phyloP scores from a whole-genome alignment of 2,113 vertebrate species.

The Pteronura brasiliensis region DNA sequence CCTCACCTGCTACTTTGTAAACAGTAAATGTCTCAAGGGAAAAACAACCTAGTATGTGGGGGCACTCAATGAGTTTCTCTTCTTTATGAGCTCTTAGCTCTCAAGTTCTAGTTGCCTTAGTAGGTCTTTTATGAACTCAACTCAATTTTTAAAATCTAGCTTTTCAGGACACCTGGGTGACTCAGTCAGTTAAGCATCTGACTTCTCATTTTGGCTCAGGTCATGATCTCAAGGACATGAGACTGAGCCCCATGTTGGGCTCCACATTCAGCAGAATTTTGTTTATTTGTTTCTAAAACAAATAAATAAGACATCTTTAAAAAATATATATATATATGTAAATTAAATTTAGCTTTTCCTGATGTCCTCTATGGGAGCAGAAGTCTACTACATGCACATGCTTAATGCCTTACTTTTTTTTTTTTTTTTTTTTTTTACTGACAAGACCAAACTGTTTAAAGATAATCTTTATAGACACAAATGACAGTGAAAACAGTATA shows the following conservation, averaged over 20 bases:
- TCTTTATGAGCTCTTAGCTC: neutral
- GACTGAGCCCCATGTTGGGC: neutral
- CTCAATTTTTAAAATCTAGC: neutral
- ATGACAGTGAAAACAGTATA: neutral
- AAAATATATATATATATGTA: neutral
- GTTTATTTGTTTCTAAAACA: neutral
- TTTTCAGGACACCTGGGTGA: neutral
- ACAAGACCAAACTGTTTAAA: conserved; percentile 18
- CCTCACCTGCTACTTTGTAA: neutral
- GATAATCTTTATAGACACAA: conserved; percentile 28
- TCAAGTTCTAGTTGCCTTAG: neutral
- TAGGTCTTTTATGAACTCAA: neutral
- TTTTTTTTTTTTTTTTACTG: conserved; percentile 31
- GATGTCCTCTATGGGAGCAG: neutral
- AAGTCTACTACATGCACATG: neutral
- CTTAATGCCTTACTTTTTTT: neutral
- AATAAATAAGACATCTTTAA: neutral
- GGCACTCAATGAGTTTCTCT: neutral
- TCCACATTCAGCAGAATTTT: neutral
- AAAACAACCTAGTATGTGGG: neutral
- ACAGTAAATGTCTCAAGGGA: neutral
- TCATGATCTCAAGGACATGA: neutral
- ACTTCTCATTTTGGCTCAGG: neutral
- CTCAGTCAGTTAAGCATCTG: neutral
- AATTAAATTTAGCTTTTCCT: neutral